Evolutionary conservation across 1,140 invertebrate species (phyloP).

Genomic region (Cyclargus thomasi): DNA sequence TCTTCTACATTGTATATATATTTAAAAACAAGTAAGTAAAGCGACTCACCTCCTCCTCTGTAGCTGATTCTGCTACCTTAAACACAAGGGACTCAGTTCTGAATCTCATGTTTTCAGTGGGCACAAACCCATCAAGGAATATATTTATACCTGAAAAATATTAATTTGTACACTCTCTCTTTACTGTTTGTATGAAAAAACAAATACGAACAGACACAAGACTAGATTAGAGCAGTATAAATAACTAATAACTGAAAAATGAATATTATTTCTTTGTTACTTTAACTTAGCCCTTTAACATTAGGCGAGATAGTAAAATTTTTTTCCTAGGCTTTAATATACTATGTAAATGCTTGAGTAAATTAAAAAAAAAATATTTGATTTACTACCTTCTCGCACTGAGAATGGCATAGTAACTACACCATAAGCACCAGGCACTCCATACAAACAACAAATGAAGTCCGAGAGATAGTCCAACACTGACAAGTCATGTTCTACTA

Average conservation of each 20-base stretch:
- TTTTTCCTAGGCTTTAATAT: neutral
- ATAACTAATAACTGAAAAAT: too few species aligned
- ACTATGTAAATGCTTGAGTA: too few species aligned
- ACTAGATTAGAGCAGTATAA: too few species aligned
- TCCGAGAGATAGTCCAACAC: slow-evolving; percentile 99
- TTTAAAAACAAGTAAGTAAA: too few species aligned
- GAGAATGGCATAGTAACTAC: slow-evolving; percentile 99
- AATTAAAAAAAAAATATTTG: neutral
- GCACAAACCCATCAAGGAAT: slow-evolving; percentile 99
- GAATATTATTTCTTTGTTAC: too few species aligned
- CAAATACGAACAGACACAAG: too few species aligned
- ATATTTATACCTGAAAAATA: slow-evolving; percentile 92
- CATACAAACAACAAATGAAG: slow-evolving; percentile 99
- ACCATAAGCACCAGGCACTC: slow-evolving; percentile 98
- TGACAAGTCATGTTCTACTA: slow-evolving; percentile 99
- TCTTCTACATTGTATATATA: too few species aligned
- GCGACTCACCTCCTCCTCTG: slow-evolving; percentile 91
- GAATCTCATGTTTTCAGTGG: slow-evolving; percentile 99
- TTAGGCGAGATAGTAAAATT: too few species aligned
- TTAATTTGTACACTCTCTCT: neutral
- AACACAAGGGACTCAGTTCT: slow-evolving; percentile 97
- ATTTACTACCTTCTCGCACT: slow-evolving; percentile 90
- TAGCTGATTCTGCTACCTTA: slow-evolving; percentile 98
- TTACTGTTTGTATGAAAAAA: too few species aligned
- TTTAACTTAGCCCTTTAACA: too few species aligned